Conservation (phyloP, 1,140 invertebrate species). For the Sinonovacula constricta region DNA sequence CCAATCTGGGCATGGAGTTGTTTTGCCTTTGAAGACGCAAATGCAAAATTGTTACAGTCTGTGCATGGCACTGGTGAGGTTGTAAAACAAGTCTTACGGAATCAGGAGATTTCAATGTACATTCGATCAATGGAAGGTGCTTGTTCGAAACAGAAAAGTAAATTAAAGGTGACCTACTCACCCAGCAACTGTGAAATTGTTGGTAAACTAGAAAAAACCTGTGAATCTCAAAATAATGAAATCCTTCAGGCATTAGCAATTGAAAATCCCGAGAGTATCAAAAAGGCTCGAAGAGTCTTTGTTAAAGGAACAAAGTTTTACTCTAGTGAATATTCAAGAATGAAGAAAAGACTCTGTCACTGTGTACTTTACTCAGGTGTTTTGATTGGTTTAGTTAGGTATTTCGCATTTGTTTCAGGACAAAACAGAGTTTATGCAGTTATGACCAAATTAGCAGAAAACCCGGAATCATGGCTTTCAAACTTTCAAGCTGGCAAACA, state of each 20-base stretch:
- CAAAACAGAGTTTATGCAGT: constrained; percentile 30
- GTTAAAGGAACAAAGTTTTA: constrained; percentile 21
- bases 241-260: neutral
- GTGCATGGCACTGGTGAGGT: constrained; percentile 54
- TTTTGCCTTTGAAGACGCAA: constrained; percentile 52
- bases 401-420: constrained; percentile 23
- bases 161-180: constrained; percentile 22
- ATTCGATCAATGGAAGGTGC: neutral
- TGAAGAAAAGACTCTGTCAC: constrained; percentile 20
- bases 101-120: constrained; percentile 24
- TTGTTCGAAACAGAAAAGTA: constrained; percentile 11
- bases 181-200: constrained; percentile 28
- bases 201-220: constrained; percentile 19
- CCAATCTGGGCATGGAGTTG: constrained; percentile 55
- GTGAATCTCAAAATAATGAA: constrained; percentile 18
- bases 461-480: constrained; percentile 28
- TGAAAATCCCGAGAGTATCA: constrained; percentile 2
- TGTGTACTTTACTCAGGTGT: constrained; percentile 27
- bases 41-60: constrained; percentile 40
- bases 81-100: constrained; percentile 26
- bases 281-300: neutral
- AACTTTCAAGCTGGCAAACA: constrained; percentile 22
- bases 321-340: constrained; percentile 21
- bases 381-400: constrained; percentile 22
- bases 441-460: constrained; percentile 13